Evolutionary conservation across 2,797 vertebrate species (phyloP), one percentile per base, ranked within the genome.

Genomic region (Semotilus atromaculatus): DNA sequence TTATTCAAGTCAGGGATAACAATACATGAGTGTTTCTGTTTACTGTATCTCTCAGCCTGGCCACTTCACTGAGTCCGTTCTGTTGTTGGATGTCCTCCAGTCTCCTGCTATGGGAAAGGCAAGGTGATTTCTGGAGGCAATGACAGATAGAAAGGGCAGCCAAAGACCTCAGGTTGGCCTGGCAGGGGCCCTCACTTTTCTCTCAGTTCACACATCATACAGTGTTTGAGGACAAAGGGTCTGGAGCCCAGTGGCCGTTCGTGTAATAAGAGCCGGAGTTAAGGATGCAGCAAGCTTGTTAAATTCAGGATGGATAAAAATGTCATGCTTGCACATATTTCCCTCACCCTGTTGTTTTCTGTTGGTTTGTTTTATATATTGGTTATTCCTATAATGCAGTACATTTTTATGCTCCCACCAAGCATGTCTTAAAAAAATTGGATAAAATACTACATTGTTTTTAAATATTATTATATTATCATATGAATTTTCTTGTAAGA

Each of bases 61-160:
- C 71, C 51, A 36, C 38, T 75, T 23, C 19, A 26, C 51, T 53
- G 40, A 77, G 58, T 19, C 72, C 53, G 70, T 74, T 40, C 9
- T 62, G 58, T 84, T 74, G 67, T 87, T 89, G 88, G 87, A 87
- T 82, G 85, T 85, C 87, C 87, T 89, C 88, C 83, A 87, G 87
- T 88, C 66, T 78, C 84, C 73, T 77, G 62, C 87, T 71, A 82
- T 79, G 84, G 36, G 45, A 80, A 53, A 51, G 71, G 62, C 81
- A 87, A 89, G 88, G 87, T 89, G 87, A 89, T 79, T 83, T 88
- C 73, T 81, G 81, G 43, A 79, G 85, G 85, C 81, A 74, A 43
- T 23, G 40, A 67, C 78, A 75, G 87, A 87, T 76, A 83, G 81
- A 87, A 80, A 75, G 82, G 83, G 86, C 79, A 77, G 64, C 83